Base-by-base conservation (phyloP, 2,888 invertebrate genomes). In the Dicroscelio sp. region DNA sequence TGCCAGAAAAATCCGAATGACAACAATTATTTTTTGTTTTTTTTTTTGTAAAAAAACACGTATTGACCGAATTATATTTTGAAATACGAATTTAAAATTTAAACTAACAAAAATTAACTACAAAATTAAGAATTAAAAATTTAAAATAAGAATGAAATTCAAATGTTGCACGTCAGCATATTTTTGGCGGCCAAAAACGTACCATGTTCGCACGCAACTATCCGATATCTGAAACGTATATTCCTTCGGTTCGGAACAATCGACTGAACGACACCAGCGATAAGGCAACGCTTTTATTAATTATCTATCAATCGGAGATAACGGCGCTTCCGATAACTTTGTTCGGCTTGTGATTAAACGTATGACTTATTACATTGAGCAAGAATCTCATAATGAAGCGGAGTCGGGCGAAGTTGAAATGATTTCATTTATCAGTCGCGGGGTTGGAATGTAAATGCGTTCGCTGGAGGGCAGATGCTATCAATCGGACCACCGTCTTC, bases 371-470 rank as follows among this genome's bases (percentile, higher is more conserved):
- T 84, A 84, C 88, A 73, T 65, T 88, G 35, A 85, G 80, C 14
- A 80, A 63, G 88, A 89, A 89, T 89, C 67, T 84, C 88, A 89
- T 89, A 79, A 84, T 78, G 76, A 88, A 87, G 27, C 43, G 65
- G 12, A n/a, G 67, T 48, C 27, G 76, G 58, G 23, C 33, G 67
- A 71, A 83, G 78, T 89, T 38, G 48, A 25, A 35, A 30, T 43
- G 71, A 85, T 67, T 65, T 52, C 79, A 69, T 79, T 71, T 31
- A 85, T 79, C 65, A 76, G 65, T 67, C n/a, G 43, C 79, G 79
- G 33, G 33, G 63, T 30, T 58, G 82, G 63, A 76, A 78, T 78
- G 69, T 38, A 48, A 88, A 80, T 63, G 83, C 38, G 63, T 52
- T 65, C 58, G n/a, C 60, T 27, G 55, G 83, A 58, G 75, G n/a